Evolutionary conservation across 2,888 invertebrate species (phyloP).

Genomic region (Rotaria macrura): DNA sequence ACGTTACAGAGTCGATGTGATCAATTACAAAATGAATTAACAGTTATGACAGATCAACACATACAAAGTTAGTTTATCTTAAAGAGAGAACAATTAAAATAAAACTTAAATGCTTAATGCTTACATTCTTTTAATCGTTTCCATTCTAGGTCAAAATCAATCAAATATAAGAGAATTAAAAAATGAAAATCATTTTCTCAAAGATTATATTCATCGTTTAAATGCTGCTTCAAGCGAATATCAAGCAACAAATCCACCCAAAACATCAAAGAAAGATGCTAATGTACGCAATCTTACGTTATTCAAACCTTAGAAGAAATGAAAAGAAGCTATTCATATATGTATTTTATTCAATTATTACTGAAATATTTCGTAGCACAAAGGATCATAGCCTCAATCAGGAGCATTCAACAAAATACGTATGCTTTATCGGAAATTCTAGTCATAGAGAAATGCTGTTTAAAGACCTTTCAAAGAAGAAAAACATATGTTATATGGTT

Average conservation of each 20-base stretch:
- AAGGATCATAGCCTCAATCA: no score
- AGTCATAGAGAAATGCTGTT: no score
- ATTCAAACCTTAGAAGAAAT: no score
- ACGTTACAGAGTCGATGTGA: conserved; percentile 17
- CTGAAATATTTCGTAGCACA: no score
- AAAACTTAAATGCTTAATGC: not conserved
- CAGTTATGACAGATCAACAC: not conserved
- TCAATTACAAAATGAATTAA: conserved; percentile 1
- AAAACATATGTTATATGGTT: no score
- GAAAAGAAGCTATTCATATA: no score
- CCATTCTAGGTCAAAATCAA: not conserved
- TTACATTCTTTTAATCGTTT: no score
- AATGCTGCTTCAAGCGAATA: conserved; percentile 46
- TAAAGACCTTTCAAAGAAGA: no score
- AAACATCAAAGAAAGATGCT: conserved; percentile 36
- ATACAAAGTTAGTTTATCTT: not conserved
- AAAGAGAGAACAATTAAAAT: not conserved
- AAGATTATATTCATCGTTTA: conserved; percentile 41
- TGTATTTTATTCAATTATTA: no score
- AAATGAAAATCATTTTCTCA: conserved; percentile 43
- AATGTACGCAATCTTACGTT: not conserved
- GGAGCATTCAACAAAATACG: no score
- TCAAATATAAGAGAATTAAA: conserved; percentile 39
- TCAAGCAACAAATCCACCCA: conserved; percentile 43
- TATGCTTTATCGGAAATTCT: no score